Conservation (phyloP, 64 coral and sea anemone genomes). For the Exaiptasia diaphana region DNA sequence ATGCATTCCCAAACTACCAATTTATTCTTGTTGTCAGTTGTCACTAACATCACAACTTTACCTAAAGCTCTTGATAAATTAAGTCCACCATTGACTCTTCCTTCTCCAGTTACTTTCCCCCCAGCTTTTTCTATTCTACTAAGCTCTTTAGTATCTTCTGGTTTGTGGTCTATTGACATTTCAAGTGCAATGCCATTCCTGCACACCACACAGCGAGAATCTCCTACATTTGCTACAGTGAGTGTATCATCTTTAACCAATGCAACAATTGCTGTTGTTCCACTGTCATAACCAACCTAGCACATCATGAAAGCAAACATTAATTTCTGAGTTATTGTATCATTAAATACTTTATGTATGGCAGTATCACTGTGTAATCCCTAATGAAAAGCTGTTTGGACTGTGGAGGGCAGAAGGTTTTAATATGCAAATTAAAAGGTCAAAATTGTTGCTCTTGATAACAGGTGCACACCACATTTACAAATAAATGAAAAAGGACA, state of each 20-base stretch:
- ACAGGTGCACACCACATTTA: too few relatives aligned
- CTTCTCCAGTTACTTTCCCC: constrained; percentile 90
- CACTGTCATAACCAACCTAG: constrained; percentile 95
- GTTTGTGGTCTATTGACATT: constrained; percentile 96
- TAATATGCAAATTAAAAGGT: too few relatives aligned
- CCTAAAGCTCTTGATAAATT: constrained; percentile 98
- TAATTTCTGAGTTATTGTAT: not conserved
- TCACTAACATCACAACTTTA: too few relatives aligned
- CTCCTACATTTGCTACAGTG: constrained; percentile 87
- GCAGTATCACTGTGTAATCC: not conserved
- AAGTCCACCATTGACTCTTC: constrained; percentile 92
- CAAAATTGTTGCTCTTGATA: too few relatives aligned
- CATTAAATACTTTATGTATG: not conserved
- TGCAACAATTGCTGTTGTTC: constrained; percentile 94
- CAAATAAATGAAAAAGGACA: too few relatives aligned
- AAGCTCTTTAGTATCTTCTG: constrained; percentile 90
- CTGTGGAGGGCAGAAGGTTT: too few relatives aligned
- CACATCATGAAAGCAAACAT: not conserved
- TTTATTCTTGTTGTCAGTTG: not conserved
- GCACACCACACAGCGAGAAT: constrained; percentile 95
- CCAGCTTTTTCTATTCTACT: constrained; percentile 95
- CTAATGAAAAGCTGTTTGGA: too few relatives aligned
- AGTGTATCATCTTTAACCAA: constrained; percentile 61
- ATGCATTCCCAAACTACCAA: too few relatives aligned
- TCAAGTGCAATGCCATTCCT: constrained; percentile 83